Percentiles rank a stretch among this genome's conserved stretches.
phyloP scores from a whole-genome alignment of 2,113 vertebrate species.

The Bufo gargarizans region DNA sequence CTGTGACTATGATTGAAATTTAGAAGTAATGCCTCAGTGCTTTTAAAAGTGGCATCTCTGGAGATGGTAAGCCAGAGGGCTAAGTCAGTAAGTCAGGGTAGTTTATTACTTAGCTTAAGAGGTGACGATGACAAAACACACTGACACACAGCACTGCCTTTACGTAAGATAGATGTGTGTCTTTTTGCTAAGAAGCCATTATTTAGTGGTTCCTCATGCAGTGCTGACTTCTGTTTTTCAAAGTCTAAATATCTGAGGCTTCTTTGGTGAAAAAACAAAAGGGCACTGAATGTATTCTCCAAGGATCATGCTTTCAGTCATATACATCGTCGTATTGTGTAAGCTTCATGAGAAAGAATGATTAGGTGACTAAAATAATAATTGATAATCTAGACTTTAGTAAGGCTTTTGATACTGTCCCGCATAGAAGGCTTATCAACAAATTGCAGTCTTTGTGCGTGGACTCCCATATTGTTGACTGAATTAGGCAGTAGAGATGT shows the following conservation, averaged over 20 bases:
- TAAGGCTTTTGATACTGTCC: too few species aligned
- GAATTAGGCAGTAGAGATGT: too few species aligned
- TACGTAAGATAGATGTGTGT: not conserved
- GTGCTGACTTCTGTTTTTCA: not conserved
- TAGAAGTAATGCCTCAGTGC: conserved; percentile 60
- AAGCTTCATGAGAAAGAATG: too few species aligned
- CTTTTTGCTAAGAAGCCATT: not conserved
- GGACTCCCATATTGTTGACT: too few species aligned
- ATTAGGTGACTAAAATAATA: too few species aligned
- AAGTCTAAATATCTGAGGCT: not conserved
- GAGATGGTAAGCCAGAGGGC: conserved; percentile 62
- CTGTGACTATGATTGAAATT: conserved; percentile 59
- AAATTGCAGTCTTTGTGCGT: too few species aligned
- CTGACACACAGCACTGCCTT: conserved; percentile 53
- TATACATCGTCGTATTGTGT: too few species aligned
- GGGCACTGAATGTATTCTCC: not conserved
- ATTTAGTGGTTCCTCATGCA: not conserved
- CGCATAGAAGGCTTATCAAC: too few species aligned
- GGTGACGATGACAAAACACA: conserved; percentile 64
- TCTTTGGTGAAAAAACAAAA: not conserved
- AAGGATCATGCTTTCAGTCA: not conserved
- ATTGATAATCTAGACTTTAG: too few species aligned
- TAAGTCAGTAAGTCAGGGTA: conserved; percentile 61
- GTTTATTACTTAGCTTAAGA: conserved; percentile 62
- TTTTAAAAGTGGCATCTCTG: conserved; percentile 69